Conservation (phyloP, 2,888 invertebrate species). For the Acleris holmiana region DNA sequence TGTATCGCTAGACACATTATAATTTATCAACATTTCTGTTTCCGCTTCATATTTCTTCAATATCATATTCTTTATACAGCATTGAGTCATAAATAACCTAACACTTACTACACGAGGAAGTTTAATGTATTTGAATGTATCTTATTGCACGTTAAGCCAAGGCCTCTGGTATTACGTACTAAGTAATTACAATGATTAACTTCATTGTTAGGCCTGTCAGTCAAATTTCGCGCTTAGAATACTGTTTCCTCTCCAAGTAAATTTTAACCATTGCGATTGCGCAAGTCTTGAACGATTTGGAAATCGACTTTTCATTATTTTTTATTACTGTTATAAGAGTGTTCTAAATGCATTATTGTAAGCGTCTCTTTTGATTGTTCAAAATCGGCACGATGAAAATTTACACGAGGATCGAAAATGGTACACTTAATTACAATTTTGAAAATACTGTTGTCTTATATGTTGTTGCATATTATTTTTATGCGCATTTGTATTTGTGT, state of each 20-base stretch:
- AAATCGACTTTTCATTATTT: conserved; percentile 18
- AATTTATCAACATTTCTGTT: neutral
- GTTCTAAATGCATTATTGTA: conserved; percentile 5
- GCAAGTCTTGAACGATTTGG: conserved; percentile 11
- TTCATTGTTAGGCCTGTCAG: conserved; percentile 59
- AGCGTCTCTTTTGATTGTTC: neutral
- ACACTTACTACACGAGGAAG: conserved; percentile 30
- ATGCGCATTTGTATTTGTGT: too few relatives aligned
- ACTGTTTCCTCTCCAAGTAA: conserved; percentile 52
- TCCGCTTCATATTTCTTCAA: conserved; percentile 4
- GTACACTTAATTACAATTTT: too few relatives aligned
- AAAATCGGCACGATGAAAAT: neutral
- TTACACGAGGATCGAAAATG: neutral
- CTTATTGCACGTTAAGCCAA: conserved; percentile 42
- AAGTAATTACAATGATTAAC: conserved; percentile 59
- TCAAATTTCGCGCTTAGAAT: conserved; percentile 58
- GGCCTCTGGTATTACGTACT: conserved; percentile 51
- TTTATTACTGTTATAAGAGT: conserved; percentile 1
- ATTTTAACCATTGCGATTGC: conserved; percentile 24
- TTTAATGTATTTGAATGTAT: conserved; percentile 26
- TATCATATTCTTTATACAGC: conserved; percentile 11
- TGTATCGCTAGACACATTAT: neutral
- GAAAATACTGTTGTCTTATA: too few relatives aligned
- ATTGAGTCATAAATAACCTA: conserved; percentile 22
- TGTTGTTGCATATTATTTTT: too few relatives aligned